Conservation (phyloP, 2,888 invertebrate genomes). For the Rotaria socialis region DNA sequence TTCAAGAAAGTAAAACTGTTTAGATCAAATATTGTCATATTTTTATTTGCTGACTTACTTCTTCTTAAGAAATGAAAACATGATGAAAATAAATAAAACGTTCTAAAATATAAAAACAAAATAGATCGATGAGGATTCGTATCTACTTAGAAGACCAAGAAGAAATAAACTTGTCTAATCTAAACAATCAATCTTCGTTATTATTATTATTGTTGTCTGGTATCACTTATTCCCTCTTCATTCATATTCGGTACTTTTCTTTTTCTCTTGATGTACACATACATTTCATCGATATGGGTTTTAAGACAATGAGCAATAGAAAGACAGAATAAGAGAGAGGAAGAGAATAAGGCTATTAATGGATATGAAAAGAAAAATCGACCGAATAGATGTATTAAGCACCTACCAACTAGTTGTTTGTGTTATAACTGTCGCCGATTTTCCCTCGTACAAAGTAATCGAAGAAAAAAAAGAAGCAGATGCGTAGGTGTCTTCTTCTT, state of each 20-base stretch:
- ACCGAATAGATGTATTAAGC: background rate
- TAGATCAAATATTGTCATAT: background rate
- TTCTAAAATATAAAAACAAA: background rate
- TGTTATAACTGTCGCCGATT: slow-evolving; percentile 11
- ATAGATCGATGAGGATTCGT: background rate
- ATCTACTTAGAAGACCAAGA: background rate
- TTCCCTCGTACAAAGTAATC: background rate
- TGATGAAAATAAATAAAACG: slow-evolving; percentile 19
- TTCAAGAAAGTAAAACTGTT: background rate
- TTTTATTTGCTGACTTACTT: background rate
- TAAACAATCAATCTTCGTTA: slow-evolving; percentile 35
- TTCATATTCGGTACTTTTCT: background rate
- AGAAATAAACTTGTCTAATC: slow-evolving; percentile 30
- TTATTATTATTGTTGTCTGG: slow-evolving; percentile 24
- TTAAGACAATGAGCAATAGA: slow-evolving; percentile 1
- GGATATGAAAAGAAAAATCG: slow-evolving; percentile 12
- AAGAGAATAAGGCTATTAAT: background rate
- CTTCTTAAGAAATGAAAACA: slow-evolving; percentile 34
- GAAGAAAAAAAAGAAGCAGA: slow-evolving; percentile 20
- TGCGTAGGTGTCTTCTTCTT: background rate
- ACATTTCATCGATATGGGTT: background rate
- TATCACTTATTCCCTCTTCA: background rate
- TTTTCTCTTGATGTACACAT: background rate
- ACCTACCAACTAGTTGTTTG: background rate
- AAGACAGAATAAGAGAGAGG: no score